phyloP scores from a whole-genome alignment of 2,797 vertebrate genomes.

The Pseudochirops cupreus region DNA sequence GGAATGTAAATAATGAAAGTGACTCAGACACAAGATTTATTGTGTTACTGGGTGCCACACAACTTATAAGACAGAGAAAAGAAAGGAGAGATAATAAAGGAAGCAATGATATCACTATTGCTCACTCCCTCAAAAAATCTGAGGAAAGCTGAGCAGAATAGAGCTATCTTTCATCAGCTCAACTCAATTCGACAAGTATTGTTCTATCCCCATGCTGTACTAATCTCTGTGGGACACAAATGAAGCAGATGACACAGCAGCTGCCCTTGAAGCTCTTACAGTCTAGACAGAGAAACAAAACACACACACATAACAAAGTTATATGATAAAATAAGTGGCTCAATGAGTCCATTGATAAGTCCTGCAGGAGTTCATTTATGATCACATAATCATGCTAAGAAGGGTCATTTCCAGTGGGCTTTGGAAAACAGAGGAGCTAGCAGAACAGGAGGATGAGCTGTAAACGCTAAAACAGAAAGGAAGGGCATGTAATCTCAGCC shows the following conservation, averaged over 20 bases:
- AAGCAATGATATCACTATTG: neutral
- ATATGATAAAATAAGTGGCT: neutral
- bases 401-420: neutral
- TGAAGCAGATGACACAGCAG: neutral
- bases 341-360: neutral
- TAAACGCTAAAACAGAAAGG: neutral
- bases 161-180: neutral
- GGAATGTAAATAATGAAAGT: neutral
- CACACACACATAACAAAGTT: neutral
- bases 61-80: neutral
- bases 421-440: neutral
- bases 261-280: neutral
- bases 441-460: neutral
- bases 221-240: neutral
- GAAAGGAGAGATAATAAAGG: neutral
- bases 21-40: neutral
- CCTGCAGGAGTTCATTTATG: neutral
- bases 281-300: neutral
- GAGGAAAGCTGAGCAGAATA: neutral
- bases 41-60: neutral
- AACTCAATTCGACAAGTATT: neutral
- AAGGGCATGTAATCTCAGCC: neutral
- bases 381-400: neutral
- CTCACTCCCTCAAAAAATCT: no score
- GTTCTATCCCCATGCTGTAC: neutral